phyloP scores from a whole-genome alignment of 2,888 invertebrate species.

The Acanthosoma haemorrhoidale region DNA sequence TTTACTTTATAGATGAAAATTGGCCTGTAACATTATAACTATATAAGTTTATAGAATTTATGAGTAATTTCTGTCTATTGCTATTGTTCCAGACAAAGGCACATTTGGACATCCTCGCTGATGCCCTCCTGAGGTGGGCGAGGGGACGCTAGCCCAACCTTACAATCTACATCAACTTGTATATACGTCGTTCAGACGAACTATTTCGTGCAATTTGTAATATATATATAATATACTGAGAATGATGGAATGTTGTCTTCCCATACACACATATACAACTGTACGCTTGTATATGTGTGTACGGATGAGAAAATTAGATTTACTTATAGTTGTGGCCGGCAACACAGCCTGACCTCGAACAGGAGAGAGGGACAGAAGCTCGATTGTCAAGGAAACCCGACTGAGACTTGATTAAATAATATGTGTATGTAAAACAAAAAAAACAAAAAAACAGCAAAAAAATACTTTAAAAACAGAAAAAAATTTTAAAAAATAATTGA shows the following conservation, averaged over 20 bases:
- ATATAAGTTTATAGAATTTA: too few relatives aligned
- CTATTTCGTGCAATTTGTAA: slow-evolving; percentile 30
- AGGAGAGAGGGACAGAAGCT: slow-evolving; percentile 23
- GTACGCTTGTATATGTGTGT: slow-evolving; percentile 15
- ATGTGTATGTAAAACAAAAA: slow-evolving; percentile 21
- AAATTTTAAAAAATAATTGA: slow-evolving; percentile 24
- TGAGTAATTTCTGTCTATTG: too few relatives aligned
- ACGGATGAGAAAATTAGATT: slow-evolving; percentile 13
- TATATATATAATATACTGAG: slow-evolving; percentile 29
- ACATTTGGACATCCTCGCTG: slow-evolving; percentile 88
- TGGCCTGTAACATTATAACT: too few relatives aligned
- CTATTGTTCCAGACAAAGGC: slow-evolving; percentile 79
- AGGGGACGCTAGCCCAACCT: slow-evolving; percentile 69
- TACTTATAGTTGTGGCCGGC: slow-evolving; percentile 27
- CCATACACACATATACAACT: slow-evolving; percentile 13
- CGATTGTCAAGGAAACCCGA: slow-evolving; percentile 26
- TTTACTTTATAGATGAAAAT: too few relatives aligned
- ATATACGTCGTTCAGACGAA: slow-evolving; percentile 15
- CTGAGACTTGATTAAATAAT: slow-evolving; percentile 28
- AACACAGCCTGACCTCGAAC: slow-evolving; percentile 20
- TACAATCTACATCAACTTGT: slow-evolving; percentile 25
- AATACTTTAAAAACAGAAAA: slow-evolving; percentile 20
- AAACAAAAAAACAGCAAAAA: slow-evolving; percentile 11
- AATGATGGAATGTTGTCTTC: slow-evolving; percentile 14
- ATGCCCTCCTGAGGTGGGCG: slow-evolving; percentile 89